These are phyloP conservation scores for Spheniscus mendiculus DNA, from an alignment of 2,113 vertebrate genomes.

Conservation along the genomic window DNA sequence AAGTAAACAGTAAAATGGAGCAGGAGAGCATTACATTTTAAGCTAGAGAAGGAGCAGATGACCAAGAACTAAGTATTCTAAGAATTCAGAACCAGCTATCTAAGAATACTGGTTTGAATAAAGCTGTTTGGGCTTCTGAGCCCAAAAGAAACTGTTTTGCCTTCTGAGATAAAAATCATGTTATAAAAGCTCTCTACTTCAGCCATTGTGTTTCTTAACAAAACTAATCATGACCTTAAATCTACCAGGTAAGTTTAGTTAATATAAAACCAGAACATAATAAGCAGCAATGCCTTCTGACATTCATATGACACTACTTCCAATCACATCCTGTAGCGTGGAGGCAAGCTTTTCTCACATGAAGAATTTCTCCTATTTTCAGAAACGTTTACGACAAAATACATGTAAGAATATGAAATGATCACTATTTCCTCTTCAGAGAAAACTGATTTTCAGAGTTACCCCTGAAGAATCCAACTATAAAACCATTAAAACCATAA, in stretches of 20 bases:
- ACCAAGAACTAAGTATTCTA: neutral
- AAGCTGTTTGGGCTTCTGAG: neutral
- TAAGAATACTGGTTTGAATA: neutral
- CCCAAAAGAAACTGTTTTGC: neutral
- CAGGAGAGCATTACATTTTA: neutral
- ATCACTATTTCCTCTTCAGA: neutral
- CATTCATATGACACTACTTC: neutral
- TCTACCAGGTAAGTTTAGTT: neutral
- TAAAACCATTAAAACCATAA: neutral
- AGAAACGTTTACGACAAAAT: neutral
- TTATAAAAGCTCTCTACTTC: neutral
- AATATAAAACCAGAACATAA: neutral
- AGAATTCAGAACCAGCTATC: conserved; percentile 18
- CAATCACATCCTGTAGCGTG: neutral
- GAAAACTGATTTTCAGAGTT: neutral
- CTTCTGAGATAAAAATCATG: neutral
- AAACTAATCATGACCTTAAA: conserved; percentile 1
- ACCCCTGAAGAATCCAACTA: neutral
- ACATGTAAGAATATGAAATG: neutral
- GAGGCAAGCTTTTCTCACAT: neutral
- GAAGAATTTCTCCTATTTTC: neutral
- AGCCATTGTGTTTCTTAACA: conserved; percentile 17
- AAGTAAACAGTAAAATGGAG: neutral
- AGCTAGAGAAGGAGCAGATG: neutral
- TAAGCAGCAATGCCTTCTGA: neutral